Evolutionary conservation across 2,113 vertebrate species (phyloP).

Genomic region (Eubucco bourcierii): DNA sequence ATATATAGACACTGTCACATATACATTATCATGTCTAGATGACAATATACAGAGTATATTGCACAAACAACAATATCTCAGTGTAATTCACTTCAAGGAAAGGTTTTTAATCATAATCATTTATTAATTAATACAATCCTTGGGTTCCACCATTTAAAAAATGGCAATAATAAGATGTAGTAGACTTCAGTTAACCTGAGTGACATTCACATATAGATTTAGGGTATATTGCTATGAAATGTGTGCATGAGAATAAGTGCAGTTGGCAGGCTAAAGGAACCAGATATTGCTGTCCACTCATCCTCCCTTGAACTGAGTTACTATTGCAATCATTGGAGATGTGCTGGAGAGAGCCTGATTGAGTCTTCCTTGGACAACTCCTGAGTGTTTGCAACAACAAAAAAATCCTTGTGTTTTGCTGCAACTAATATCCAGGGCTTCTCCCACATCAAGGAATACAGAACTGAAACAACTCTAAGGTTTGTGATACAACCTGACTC

Average conservation of each 20-base stretch:
- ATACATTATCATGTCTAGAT: no score
- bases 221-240: not conserved
- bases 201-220: not conserved
- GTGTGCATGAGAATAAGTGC: not conserved
- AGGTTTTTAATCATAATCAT: no score
- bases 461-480: not conserved
- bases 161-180: not conserved
- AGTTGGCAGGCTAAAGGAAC: not conserved
- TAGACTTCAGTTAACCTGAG: not conserved
- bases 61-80: no score
- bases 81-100: no score
- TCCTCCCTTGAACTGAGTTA: not conserved
- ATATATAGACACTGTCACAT: no score
- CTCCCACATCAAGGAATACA: not conserved
- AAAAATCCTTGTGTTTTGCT: not conserved
- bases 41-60: no score
- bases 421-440: not conserved
- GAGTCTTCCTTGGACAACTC: not conserved
- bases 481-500: not conserved
- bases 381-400: not conserved
- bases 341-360: not conserved
- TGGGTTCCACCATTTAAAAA: accelerated
- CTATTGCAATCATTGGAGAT: accelerated
- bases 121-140: no score
- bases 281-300: not conserved